Evolutionary conservation across 1,140 invertebrate species (phyloP), one percentile per base, ranked within the genome.

Genomic region (Charaxes varanes): DNA sequence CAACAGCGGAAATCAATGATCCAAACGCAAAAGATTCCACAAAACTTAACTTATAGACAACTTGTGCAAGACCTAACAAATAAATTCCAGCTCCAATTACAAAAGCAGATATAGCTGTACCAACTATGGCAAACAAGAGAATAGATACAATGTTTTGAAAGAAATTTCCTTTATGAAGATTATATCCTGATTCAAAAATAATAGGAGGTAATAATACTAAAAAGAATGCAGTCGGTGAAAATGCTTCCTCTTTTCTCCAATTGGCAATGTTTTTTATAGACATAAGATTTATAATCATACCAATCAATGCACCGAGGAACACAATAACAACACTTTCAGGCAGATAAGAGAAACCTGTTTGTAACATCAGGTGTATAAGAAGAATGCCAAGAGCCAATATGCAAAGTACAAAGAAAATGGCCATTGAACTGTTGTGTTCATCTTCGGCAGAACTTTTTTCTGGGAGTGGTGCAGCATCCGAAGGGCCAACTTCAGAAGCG

Each of bases 11-110:
- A 69, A 99, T 99, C 16, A 99, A 76, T 2, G 97, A 98, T 2
- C 97, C 97, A 88, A 99, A 99, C 0, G 97, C 97, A 89, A 99
- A 98, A 50, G 96, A 98, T 81, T 99, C 97, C 1, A 97, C 92
- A 76, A 99, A 96, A 79, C 90, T 94, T 15, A 98, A 84, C 63
- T 90, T 90, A 78, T 98, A 99, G 0, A 96, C 97, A 21, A 94
- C 92, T 62, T 94, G 88, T 4, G 93, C 93, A 40, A 97, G 76
- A 16, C 97, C 97, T 10, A 99, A 80, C 4, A 99, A 85, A 80
- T 99, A 99, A 43, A 99, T 91, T 6, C 97, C 97, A 43, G 94
- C 94, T 22, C 97, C 97, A 58, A 97, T 95, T 6, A 96, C 90
- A 62, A 97, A 90, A 6, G 97, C 97, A 10, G 96, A 98, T 54